phyloP scores from a whole-genome alignment of 2,888 invertebrate species.

The Melanchra persicariae region DNA sequence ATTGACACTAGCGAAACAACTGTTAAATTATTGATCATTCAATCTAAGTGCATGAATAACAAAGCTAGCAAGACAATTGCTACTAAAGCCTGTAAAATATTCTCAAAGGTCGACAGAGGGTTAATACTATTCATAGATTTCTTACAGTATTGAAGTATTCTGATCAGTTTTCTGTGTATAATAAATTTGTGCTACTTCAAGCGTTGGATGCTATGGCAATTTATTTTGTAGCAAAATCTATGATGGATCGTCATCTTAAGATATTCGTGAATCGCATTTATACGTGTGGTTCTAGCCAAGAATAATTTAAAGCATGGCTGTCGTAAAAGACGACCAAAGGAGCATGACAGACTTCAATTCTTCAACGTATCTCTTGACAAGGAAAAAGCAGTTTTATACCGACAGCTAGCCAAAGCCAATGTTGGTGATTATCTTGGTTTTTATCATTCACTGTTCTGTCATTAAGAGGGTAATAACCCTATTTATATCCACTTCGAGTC shows the following conservation, averaged over 20 bases:
- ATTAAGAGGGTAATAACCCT: background rate
- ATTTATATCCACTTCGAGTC: background rate
- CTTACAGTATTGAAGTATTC: constrained; percentile 40
- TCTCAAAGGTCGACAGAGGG: constrained; percentile 41
- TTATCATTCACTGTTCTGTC: background rate
- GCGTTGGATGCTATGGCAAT: constrained; percentile 9
- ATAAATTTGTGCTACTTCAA: constrained; percentile 22
- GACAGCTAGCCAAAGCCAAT: background rate
- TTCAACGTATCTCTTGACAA: background rate
- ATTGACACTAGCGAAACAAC: background rate
- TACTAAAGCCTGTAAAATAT: constrained; percentile 42
- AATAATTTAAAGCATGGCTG: background rate
- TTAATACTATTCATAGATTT: constrained; percentile 62
- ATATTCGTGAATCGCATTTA: background rate
- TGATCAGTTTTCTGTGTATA: constrained; percentile 18
- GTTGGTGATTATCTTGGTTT: background rate
- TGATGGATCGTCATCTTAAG: background rate
- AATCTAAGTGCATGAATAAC: constrained; percentile 54
- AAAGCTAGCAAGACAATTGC: constrained; percentile 29
- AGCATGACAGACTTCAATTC: background rate
- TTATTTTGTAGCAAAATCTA: background rate
- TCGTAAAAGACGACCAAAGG: background rate
- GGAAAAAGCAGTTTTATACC: background rate
- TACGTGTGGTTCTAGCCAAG: background rate
- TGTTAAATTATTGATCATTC: constrained; percentile 39